phyloP scores from a whole-genome alignment of 2,113 vertebrate species.

The Montifringilla adamsi region DNA sequence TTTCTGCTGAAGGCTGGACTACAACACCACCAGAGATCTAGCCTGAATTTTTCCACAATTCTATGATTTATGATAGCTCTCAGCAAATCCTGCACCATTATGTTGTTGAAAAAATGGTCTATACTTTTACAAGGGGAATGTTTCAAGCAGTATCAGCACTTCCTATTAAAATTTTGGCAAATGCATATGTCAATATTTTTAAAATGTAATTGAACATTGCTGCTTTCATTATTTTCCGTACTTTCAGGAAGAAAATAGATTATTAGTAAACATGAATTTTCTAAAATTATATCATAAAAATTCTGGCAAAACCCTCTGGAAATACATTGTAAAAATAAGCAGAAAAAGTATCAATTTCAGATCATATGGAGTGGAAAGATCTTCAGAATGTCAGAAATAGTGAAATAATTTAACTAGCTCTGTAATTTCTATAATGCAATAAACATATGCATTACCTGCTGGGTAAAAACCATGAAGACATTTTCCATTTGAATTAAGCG shows the following conservation, averaged over 20 bases:
- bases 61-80: constrained; percentile 35
- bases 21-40: neutral
- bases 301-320: constrained; percentile 42
- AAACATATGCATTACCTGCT: constrained; percentile 62
- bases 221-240: neutral
- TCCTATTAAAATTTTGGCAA: neutral
- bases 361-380: constrained; percentile 61
- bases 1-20: neutral
- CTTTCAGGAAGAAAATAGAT: neutral
- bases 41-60: constrained; percentile 14
- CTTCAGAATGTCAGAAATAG: constrained; percentile 58
- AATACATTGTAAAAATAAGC: constrained; percentile 18
- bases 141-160: constrained; percentile 19
- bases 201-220: neutral
- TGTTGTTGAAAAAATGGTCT: constrained; percentile 1
- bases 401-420: constrained; percentile 64
- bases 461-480: constrained; percentile 59
- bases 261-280: constrained; percentile 53
- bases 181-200: neutral
- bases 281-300: constrained; percentile 13
- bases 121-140: neutral
- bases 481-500: constrained; percentile 54
- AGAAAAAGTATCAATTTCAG: constrained; percentile 54
- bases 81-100: constrained; percentile 11
- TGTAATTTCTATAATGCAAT: constrained; percentile 63